These are phyloP conservation scores for Acanthococcus lagerstroemiae DNA, from an alignment of 2,888 invertebrate genomes.

Conservation along the genomic window DNA sequence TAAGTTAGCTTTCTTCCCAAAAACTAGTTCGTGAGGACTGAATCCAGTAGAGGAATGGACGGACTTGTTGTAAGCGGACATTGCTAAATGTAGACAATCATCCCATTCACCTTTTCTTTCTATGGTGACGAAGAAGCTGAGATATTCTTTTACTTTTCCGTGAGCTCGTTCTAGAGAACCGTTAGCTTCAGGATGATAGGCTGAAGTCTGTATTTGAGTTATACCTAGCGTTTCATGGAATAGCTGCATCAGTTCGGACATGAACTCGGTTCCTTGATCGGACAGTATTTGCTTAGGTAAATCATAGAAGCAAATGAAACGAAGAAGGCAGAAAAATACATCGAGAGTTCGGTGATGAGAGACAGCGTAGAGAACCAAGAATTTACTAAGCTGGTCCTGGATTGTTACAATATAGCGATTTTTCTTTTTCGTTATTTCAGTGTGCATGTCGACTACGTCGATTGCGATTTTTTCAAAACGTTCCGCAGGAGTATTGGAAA, in stretches of 20 bases:
- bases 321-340: neutral
- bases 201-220: neutral
- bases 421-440: neutral
- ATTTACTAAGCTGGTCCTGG: neutral
- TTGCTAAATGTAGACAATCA: neutral
- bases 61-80: neutral
- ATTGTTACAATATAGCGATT: neutral
- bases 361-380: neutral
- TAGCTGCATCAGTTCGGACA: neutral
- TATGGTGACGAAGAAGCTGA: neutral
- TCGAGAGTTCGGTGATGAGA: neutral
- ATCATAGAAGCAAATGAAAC: neutral
- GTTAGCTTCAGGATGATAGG: neutral
- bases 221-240: neutral
- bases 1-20: neutral
- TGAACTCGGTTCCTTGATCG: neutral
- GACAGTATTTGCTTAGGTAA: neutral
- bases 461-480: neutral
- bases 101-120: neutral
- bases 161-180: neutral
- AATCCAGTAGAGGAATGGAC: neutral
- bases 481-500: neutral
- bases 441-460: neutral
- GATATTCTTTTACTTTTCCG: neutral
- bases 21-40: neutral